Evolutionary conservation across 2,888 invertebrate species (phyloP).

Genomic region (Cremastinae sp.): DNA sequence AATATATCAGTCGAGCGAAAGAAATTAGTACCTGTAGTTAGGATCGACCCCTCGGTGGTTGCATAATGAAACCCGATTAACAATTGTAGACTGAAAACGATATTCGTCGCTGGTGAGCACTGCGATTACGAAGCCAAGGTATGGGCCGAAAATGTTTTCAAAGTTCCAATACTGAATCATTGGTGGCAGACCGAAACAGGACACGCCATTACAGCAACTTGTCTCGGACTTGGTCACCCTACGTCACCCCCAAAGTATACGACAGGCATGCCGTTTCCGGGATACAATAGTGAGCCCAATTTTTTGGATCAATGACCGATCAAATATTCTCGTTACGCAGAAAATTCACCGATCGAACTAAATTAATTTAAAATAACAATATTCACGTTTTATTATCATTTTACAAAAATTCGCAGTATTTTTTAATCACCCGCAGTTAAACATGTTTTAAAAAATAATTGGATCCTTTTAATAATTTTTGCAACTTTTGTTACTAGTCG

Average conservation of each 20-base stretch:
- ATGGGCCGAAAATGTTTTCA: constrained; percentile 88
- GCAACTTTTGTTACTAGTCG: constrained; percentile 82
- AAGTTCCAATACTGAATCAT: constrained; percentile 91
- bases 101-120: constrained; percentile 95
- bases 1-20: neutral
- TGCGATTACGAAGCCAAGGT: constrained; percentile 94
- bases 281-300: constrained; percentile 88
- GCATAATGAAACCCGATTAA: too few species aligned
- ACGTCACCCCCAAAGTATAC: constrained; percentile 88
- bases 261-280: constrained; percentile 93
- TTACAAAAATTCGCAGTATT: too few species aligned
- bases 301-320: too few species aligned
- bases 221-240: constrained; percentile 88
- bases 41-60: too few species aligned
- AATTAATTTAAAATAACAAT: too few species aligned
- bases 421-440: too few species aligned
- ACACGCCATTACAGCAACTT: constrained; percentile 92
- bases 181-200: constrained; percentile 99
- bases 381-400: too few species aligned
- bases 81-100: constrained; percentile 82
- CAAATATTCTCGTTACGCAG: too few species aligned
- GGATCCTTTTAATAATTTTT: too few species aligned
- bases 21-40: neutral
- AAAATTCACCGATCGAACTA: too few species aligned
- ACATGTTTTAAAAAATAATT: too few species aligned